Conservation (phyloP, 2,797 vertebrate species). For the Danio albolineatus region DNA sequence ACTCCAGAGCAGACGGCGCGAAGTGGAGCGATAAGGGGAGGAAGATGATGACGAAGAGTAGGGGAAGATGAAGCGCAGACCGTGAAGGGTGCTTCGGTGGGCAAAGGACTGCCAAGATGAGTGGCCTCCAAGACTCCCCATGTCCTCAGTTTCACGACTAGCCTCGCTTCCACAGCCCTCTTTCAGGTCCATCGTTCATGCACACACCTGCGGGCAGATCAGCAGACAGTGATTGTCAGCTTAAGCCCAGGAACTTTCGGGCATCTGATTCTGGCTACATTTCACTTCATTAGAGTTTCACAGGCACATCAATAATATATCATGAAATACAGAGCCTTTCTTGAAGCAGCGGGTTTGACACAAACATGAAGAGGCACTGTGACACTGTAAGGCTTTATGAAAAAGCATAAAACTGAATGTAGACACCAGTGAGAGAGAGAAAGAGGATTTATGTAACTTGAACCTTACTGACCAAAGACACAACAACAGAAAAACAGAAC, state of each 20-base stretch:
- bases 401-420: conserved; percentile 38
- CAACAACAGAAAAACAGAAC: not conserved
- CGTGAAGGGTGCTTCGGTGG: conserved; percentile 91
- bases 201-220: conserved; percentile 47
- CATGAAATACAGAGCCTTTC: conserved; percentile 10
- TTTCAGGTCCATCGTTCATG: conserved; percentile 92
- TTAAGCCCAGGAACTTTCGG: conserved; percentile 25
- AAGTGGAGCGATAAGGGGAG: conserved; percentile 75
- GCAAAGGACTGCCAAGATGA: conserved; percentile 94
- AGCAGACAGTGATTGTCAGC: conserved; percentile 23
- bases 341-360: conserved; percentile 1
- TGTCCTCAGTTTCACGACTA: conserved; percentile 81
- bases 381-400: conserved; percentile 20
- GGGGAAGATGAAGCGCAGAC: conserved; percentile 92
- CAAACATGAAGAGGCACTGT: conserved; percentile 4
- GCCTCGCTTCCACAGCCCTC: conserved; percentile 89
- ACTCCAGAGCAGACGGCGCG: conserved; percentile 92
- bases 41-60: conserved; percentile 68
- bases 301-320: conserved; percentile 30
- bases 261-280: conserved; percentile 17
- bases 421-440: not conserved
- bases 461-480: conserved; percentile 11
- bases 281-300: conserved; percentile 36
- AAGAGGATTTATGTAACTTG: conserved; percentile 7
- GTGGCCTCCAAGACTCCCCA: conserved; percentile 82